Evolutionary conservation across 2,797 vertebrate species (phyloP).

Genomic region (Micromesistius poutassou): DNA sequence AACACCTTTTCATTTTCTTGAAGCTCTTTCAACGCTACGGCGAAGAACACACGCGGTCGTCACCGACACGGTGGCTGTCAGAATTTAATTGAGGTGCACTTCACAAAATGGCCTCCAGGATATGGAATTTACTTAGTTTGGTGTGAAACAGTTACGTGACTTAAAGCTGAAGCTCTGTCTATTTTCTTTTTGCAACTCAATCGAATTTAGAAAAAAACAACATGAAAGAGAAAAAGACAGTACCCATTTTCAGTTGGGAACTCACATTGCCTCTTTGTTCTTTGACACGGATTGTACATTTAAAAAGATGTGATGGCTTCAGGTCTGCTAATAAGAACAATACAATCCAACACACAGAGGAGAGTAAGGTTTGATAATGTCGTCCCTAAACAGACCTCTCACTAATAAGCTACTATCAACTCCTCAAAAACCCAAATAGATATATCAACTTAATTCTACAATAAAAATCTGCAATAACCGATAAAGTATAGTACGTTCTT

Average conservation of each 20-base stretch:
- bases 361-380: not conserved
- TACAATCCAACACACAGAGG: not conserved
- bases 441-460: not conserved
- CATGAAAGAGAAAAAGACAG: not conserved
- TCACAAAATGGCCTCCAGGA: not conserved
- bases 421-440: not conserved
- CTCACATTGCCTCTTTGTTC: not conserved
- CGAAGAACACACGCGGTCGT: not conserved
- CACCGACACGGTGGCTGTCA: not conserved
- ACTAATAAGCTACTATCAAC: not conserved
- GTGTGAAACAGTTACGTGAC: not conserved
- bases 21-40: not conserved
- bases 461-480: not conserved
- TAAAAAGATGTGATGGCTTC: not conserved
- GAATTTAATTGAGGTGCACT: not conserved
- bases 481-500: not conserved
- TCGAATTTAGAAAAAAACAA: not conserved
- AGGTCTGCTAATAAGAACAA: not conserved
- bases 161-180: not conserved
- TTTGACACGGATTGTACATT: not conserved
- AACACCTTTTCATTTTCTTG: not conserved
- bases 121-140: not conserved
- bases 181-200: no score
- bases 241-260: not conserved
- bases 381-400: not conserved